These are phyloP conservation scores for Campoplex nolae DNA, from an alignment of 2,888 invertebrate genomes.

Conservation along the genomic window DNA sequence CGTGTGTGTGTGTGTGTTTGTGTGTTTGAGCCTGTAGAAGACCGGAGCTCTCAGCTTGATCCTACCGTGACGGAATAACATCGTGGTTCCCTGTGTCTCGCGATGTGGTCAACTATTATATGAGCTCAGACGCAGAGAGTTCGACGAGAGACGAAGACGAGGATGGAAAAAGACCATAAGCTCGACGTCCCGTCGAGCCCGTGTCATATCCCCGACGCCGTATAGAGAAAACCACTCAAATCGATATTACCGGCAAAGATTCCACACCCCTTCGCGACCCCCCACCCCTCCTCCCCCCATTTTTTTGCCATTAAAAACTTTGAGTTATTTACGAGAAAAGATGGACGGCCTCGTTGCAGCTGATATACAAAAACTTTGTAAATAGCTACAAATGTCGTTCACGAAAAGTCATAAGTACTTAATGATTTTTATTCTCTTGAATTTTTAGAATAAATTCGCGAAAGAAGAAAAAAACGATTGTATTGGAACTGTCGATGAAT, in stretches of 20 bases:
- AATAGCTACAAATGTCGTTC: constrained; percentile 20
- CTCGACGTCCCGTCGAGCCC: constrained; percentile 45
- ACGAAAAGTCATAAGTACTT: not conserved
- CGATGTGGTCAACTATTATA: constrained; percentile 32
- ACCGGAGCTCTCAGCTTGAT: constrained; percentile 40
- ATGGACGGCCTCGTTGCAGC: constrained; percentile 8
- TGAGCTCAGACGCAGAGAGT: constrained; percentile 21
- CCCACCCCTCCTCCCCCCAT: not conserved
- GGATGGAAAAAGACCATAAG: constrained; percentile 23
- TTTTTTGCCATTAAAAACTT: constrained; percentile 37
- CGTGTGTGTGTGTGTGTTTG: not conserved
- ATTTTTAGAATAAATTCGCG: not conserved
- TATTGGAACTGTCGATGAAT: no score
- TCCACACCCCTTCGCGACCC: not conserved
- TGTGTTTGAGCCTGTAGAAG: not conserved
- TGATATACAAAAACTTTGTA: not conserved
- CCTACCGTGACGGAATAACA: constrained; percentile 44
- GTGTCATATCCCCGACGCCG: constrained; percentile 39
- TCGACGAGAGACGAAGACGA: constrained; percentile 11
- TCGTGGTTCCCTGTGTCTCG: not conserved
- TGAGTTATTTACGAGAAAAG: constrained; percentile 58
- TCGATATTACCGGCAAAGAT: constrained; percentile 56
- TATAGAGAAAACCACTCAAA: constrained; percentile 33
- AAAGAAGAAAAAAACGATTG: not conserved
- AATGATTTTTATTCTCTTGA: not conserved